phyloP scores from a whole-genome alignment of 2,797 vertebrate genomes.

The Eulemur albifrons region DNA sequence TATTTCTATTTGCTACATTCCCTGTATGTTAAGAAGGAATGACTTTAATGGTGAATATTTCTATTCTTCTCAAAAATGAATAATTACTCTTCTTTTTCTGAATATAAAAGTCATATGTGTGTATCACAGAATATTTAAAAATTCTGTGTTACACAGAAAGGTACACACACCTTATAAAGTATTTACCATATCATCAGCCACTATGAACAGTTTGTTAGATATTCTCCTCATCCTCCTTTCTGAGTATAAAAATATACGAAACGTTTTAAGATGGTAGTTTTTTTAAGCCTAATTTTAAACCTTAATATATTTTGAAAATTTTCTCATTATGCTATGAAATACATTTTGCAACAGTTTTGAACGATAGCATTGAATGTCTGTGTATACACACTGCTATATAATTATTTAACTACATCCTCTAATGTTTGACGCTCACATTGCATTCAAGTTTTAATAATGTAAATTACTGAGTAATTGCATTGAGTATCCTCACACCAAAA shows the following conservation, averaged over 20 bases:
- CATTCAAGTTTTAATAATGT: neutral
- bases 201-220: neutral
- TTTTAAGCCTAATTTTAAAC: slow-evolving; percentile 31
- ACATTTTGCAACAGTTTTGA: slow-evolving; percentile 7
- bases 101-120: neutral
- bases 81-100: neutral
- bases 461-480: neutral
- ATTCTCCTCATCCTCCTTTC: neutral
- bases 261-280: neutral
- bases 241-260: neutral
- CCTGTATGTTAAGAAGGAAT: neutral
- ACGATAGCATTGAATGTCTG: neutral
- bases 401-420: neutral
- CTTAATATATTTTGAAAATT: slow-evolving; percentile 20
- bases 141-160: neutral
- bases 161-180: neutral
- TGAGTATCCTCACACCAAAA: neutral
- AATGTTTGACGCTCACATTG: neutral
- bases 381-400: neutral
- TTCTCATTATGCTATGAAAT: neutral
- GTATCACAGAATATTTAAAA: slow-evolving; percentile 27
- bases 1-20: neutral
- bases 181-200: neutral
- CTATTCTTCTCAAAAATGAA: neutral
- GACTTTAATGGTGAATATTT: neutral